Evolutionary conservation across 2,888 invertebrate species (phyloP).

Genomic region (Bellardia pandia): DNA sequence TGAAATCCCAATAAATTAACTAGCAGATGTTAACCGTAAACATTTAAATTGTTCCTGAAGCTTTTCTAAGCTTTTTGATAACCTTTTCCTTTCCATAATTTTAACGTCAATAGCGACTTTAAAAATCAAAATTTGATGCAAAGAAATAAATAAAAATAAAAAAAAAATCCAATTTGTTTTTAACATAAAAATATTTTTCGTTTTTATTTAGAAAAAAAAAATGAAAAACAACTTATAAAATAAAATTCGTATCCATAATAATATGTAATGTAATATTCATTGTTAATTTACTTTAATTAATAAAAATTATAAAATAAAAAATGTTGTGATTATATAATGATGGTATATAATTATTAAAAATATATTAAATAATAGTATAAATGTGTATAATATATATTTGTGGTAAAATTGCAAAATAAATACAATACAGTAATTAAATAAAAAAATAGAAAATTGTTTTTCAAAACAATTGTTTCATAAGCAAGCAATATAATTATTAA

Average conservation of each 20-base stretch:
- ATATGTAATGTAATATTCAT: slow-evolving; percentile 23
- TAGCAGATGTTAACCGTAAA: too few relatives aligned
- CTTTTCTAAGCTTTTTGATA: too few relatives aligned
- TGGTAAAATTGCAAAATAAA: slow-evolving; percentile 55
- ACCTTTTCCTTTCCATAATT: too few relatives aligned
- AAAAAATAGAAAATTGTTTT: slow-evolving; percentile 39
- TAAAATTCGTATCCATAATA: slow-evolving; percentile 66
- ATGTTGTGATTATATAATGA: slow-evolving; percentile 58
- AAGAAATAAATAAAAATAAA: slow-evolving; percentile 42
- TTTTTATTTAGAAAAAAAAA: slow-evolving; percentile 64
- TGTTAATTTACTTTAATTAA: slow-evolving; percentile 53
- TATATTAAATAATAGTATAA: slow-evolving; percentile 47
- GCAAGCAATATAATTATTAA: slow-evolving; percentile 41
- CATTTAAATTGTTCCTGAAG: too few relatives aligned
- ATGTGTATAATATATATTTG: slow-evolving; percentile 52
- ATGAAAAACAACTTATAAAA: slow-evolving; percentile 67
- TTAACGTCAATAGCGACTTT: not conserved
- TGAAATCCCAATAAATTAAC: too few relatives aligned
- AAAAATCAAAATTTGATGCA: not conserved
- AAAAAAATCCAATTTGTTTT: slow-evolving; percentile 50
- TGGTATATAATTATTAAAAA: slow-evolving; percentile 29
- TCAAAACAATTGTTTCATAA: slow-evolving; percentile 47
- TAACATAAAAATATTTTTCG: slow-evolving; percentile 67
- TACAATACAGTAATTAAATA: slow-evolving; percentile 46
- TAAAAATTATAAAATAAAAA: slow-evolving; percentile 57